A percentile compares a stretch with the other conserved stretches of the same genome.
phyloP scores from a whole-genome alignment of 2,888 invertebrate genomes.

The Polydrusus cervinus region DNA sequence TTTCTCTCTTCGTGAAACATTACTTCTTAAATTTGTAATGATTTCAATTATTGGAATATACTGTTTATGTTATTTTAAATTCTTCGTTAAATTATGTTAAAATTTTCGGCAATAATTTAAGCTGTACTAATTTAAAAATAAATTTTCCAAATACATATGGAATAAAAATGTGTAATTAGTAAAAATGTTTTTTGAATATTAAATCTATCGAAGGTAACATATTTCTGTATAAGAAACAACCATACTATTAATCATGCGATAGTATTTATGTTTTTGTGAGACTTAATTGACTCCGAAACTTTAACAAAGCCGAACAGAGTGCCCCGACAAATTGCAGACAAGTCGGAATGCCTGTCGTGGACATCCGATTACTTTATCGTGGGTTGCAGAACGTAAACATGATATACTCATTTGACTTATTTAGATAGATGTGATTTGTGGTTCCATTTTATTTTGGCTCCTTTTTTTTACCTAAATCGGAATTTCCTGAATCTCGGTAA shows the following conservation, averaged over 20 bases:
- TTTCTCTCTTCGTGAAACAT: no score
- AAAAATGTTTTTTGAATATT: neutral
- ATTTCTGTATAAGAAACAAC: conserved; percentile 45
- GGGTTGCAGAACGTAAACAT: conserved; percentile 59
- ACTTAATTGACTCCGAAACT: conserved; percentile 59
- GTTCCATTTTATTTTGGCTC: conserved; percentile 44
- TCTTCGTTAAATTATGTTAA: no score
- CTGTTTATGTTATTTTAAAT: no score
- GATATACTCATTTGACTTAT: conserved; percentile 60
- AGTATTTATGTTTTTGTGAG: conserved; percentile 54
- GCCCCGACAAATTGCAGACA: conserved; percentile 64
- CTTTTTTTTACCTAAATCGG: conserved; percentile 33
- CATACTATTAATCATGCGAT: conserved; percentile 44
- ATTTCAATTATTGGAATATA: no score
- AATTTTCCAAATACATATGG: no score
- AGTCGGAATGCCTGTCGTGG: conserved; percentile 61
- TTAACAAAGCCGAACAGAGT: conserved; percentile 57
- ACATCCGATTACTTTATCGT: conserved; percentile 60
- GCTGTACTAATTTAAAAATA: no score
- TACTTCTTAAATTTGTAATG: no score
- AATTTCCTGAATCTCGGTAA: conserved; percentile 30
- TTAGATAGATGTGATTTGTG: conserved; percentile 55
- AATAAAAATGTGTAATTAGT: neutral
- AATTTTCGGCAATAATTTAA: no score
- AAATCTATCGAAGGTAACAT: conserved; percentile 20